Base-by-base conservation (phyloP, 2,888 invertebrate genomes). In the Drosophila borealis region DNA sequence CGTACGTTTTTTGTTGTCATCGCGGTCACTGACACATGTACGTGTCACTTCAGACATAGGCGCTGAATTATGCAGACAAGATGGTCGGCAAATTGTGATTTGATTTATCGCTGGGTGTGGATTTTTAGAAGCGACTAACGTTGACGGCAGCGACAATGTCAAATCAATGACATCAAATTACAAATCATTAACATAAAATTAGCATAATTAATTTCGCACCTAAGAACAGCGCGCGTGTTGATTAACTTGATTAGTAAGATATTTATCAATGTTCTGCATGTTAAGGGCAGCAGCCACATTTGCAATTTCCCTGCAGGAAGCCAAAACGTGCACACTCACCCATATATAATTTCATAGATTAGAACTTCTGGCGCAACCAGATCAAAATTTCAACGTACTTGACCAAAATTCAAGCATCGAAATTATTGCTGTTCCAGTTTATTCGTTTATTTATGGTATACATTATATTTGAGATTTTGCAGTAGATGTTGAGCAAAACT, bases 21-120 rank as follows among this genome's bases (percentile, higher is more conserved):
- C 71, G 86, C 80, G 86, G 80, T 70, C 86, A 83, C 56, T 88
- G 83, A 83, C 88, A 83, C 74, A 74, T 86, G 72, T 86, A 67
- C 78, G 66, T 74, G 68, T 80, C 78, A 76, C 71, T 62, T 66
- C 63, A 72, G 64, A 72, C 80, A 76, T 53, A 78, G 65, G 50
- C 74, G 64, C 73, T 75, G 61, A 87, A 88, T 82, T 81, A 82
- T 88, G 75, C 81, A 81, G 81, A 68, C 75, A 70, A 82, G 69
- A 63, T 74, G 71, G 68, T 21, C 49, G 59, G 45, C 63, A 37
- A 57, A 74, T 63, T 79, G 65, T 77, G 77, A 80, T 88, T 80
- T 82, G 86, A 82, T 82, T 85, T 82, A 88, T 76, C 49, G 74
- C 66, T 17, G 62, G 29, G 13, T 65, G 61, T 49, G 59, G 59